Percentiles rank a stretch among this genome's conserved stretches.
These are phyloP conservation scores for Yponomeuta plumbellus DNA, from an alignment of 2,888 invertebrate species.

Conservation along the genomic window DNA sequence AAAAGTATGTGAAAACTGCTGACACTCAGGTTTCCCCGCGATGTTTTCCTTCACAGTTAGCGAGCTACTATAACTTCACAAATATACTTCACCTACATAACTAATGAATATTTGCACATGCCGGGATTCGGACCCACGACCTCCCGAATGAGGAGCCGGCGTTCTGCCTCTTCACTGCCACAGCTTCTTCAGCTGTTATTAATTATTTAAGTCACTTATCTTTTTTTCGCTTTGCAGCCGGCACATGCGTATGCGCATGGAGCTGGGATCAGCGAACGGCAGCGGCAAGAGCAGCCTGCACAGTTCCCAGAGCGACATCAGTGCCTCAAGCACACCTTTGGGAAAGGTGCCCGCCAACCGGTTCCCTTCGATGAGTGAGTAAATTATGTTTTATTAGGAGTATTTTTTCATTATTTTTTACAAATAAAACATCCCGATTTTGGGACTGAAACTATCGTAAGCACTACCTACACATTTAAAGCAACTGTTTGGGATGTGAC, in stretches of 20 bases:
- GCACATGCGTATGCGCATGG: slow-evolving; percentile 73
- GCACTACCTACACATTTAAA: no score
- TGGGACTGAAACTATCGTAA: background rate
- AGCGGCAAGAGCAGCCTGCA: slow-evolving; percentile 78
- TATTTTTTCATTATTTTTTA: slow-evolving; percentile 13
- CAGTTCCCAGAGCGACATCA: slow-evolving; percentile 84
- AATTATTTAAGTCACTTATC: background rate
- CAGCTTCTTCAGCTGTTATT: background rate
- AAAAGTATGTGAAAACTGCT: no score
- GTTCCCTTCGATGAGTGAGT: slow-evolving; percentile 63
- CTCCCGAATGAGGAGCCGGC: no score
- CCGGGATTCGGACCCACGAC: no score
- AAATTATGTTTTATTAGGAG: background rate
- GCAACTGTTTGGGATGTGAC: no score
- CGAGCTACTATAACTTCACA: no score
- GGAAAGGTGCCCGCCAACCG: slow-evolving; percentile 71
- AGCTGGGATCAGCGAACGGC: slow-evolving; percentile 66
- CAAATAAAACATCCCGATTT: no score
- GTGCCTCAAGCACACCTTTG: slow-evolving; percentile 74
- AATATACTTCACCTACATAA: no score
- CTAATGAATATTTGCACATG: no score
- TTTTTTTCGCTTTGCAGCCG: slow-evolving; percentile 41
- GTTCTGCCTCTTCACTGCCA: no score
- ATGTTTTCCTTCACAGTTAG: no score
- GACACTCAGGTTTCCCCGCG: no score